These are phyloP conservation scores for Cyaniris semiargus DNA, from an alignment of 2,888 invertebrate genomes.

Conservation along the genomic window DNA sequence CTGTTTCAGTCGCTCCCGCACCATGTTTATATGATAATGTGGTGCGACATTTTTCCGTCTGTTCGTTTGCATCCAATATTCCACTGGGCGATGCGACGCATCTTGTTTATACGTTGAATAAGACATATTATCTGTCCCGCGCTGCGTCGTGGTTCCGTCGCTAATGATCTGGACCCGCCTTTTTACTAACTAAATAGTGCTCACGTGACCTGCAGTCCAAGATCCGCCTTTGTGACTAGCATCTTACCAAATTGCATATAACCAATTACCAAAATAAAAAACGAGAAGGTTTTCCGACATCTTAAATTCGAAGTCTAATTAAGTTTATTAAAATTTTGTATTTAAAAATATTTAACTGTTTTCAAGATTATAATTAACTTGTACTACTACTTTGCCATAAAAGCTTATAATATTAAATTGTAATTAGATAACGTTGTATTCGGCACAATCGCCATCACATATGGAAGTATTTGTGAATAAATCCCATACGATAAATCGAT, in stretches of 20 bases:
- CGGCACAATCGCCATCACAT: slow-evolving; percentile 12
- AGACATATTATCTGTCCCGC: slow-evolving; percentile 69
- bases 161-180: slow-evolving; percentile 69
- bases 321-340: too few species aligned
- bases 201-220: slow-evolving; percentile 37
- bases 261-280: not conserved
- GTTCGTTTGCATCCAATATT: slow-evolving; percentile 73
- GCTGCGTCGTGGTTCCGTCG: slow-evolving; percentile 53
- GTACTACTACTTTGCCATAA: not conserved
- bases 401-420: slow-evolving; percentile 12
- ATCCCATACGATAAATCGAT: slow-evolving; percentile 27
- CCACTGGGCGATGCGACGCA: slow-evolving; percentile 60
- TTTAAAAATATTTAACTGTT: too few species aligned
- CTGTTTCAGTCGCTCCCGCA: slow-evolving; percentile 35
- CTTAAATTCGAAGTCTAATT: too few species aligned
- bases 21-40: slow-evolving; percentile 71
- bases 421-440: slow-evolving; percentile 28
- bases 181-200: slow-evolving; percentile 57
- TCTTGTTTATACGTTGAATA: slow-evolving; percentile 73
- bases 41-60: slow-evolving; percentile 67
- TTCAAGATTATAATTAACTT: not conserved
- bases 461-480: slow-evolving; percentile 28
- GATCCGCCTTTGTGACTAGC: not conserved
- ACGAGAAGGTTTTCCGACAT: not conserved
- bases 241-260: not conserved